Percentiles rank a stretch among this genome's conserved stretches.
phyloP scores from a whole-genome alignment of 2,797 vertebrate genomes.

The Ctenopoma multispine region DNA sequence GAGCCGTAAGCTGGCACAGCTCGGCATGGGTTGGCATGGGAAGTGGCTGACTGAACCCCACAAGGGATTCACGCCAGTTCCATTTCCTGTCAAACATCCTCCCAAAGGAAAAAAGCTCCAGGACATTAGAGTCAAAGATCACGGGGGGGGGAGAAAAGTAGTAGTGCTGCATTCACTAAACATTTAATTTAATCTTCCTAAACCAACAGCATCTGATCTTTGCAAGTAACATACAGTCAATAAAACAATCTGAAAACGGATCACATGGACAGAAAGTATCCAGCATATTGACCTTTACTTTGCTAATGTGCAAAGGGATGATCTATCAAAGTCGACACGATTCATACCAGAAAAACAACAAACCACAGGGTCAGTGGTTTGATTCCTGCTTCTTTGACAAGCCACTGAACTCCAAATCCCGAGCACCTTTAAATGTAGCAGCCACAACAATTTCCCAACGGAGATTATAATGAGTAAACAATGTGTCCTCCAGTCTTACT shows the following conservation, averaged over 20 bases:
- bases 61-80: conserved; percentile 64
- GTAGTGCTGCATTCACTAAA: conserved; percentile 7
- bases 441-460: too few species aligned
- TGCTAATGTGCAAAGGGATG: too few species aligned
- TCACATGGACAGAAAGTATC: neutral
- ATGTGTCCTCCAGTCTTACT: too few species aligned
- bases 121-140: conserved; percentile 39
- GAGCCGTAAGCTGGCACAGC: conserved; percentile 49
- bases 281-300: too few species aligned
- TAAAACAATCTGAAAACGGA: too few species aligned
- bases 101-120: conserved; percentile 62
- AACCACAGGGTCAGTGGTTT: too few species aligned
- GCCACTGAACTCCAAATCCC: too few species aligned
- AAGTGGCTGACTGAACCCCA: conserved; percentile 66
- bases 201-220: neutral
- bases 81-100: conserved; percentile 78
- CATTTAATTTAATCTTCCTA: neutral
- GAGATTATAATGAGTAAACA: too few species aligned
- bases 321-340: too few species aligned
- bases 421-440: too few species aligned
- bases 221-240: neutral
- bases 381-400: too few species aligned
- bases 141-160: conserved; percentile 9
- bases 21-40: conserved; percentile 64
- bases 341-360: too few species aligned